Evolutionary conservation across 2,888 invertebrate genomes (phyloP).

Genomic region (Apodemia hepburni): DNA sequence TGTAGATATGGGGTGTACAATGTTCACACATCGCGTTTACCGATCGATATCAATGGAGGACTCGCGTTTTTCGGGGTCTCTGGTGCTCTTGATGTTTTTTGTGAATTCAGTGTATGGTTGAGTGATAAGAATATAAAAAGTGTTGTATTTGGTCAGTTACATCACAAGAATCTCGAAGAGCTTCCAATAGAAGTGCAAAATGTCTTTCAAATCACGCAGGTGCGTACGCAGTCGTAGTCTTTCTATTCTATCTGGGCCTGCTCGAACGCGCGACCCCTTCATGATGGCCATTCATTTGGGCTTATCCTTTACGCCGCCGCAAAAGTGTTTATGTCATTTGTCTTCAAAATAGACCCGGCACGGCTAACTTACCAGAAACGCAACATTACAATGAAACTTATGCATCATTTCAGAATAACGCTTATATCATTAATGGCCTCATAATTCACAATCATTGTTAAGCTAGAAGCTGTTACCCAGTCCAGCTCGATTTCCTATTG

Average conservation of each 20-base stretch:
- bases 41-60: slow-evolving; percentile 84
- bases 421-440: slow-evolving; percentile 24
- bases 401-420: slow-evolving; percentile 34
- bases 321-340: slow-evolving; percentile 76
- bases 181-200: slow-evolving; percentile 69
- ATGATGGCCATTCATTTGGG: slow-evolving; percentile 79
- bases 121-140: slow-evolving; percentile 70
- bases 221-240: slow-evolving; percentile 98
- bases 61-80: slow-evolving; percentile 70
- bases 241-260: slow-evolving; percentile 93
- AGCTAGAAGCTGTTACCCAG: slow-evolving; percentile 15
- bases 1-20: slow-evolving; percentile 73
- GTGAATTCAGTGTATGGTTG: slow-evolving; percentile 62
- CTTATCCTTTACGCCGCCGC: slow-evolving; percentile 79
- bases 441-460: slow-evolving; percentile 20
- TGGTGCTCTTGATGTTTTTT: slow-evolving; percentile 62
- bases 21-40: slow-evolving; percentile 69
- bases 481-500: slow-evolving; percentile 25
- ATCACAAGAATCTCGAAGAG: slow-evolving; percentile 68
- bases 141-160: slow-evolving; percentile 72
- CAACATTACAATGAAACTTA: slow-evolving; percentile 57
- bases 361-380: slow-evolving; percentile 54
- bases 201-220: slow-evolving; percentile 88
- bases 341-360: slow-evolving; percentile 63
- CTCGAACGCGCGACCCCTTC: slow-evolving; percentile 85